Evolutionary conservation across 2,113 vertebrate species (phyloP).

Genomic region (Channa argus): DNA sequence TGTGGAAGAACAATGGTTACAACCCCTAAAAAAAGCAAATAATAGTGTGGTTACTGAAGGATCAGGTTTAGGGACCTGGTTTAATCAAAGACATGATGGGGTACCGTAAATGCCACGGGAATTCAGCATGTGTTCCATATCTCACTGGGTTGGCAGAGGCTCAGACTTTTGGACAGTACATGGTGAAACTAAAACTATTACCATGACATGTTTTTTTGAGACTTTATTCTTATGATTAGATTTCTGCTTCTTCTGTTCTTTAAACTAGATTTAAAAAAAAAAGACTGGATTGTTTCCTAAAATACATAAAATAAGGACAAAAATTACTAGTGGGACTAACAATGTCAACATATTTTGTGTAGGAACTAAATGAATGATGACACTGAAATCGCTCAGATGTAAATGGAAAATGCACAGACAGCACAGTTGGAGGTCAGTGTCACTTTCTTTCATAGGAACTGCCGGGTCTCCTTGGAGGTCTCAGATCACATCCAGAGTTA

Average conservation of each 20-base stretch:
- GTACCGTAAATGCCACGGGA: constrained; percentile 11
- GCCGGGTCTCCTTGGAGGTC: constrained; percentile 48
- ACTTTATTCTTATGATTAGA: constrained; percentile 28
- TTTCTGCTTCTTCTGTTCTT: constrained; percentile 24
- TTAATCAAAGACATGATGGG: constrained; percentile 50
- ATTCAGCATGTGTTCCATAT: constrained; percentile 39
- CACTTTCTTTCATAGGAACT: constrained; percentile 39
- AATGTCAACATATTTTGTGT: constrained; percentile 2
- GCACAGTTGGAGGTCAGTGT: constrained; percentile 50
- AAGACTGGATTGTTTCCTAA: neutral
- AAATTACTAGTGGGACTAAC: neutral
- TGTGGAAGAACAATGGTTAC: constrained; percentile 23
- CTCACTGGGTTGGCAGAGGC: constrained; percentile 29
- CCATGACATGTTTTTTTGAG: constrained; percentile 29
- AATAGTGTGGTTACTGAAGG: constrained; percentile 25
- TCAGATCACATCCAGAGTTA: constrained; percentile 54
- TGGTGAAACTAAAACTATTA: constrained; percentile 39
- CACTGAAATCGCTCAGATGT: neutral
- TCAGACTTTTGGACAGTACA: constrained; percentile 19
- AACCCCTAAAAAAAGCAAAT: constrained; percentile 29
- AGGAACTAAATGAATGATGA: constrained; percentile 13
- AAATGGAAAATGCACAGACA: constrained; percentile 30
- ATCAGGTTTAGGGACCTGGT: constrained; percentile 27
- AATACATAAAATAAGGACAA: neutral
- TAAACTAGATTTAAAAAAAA: neutral